Conservation (phyloP, 2,797 vertebrate species). For the Arctocebus calabarensis region DNA sequence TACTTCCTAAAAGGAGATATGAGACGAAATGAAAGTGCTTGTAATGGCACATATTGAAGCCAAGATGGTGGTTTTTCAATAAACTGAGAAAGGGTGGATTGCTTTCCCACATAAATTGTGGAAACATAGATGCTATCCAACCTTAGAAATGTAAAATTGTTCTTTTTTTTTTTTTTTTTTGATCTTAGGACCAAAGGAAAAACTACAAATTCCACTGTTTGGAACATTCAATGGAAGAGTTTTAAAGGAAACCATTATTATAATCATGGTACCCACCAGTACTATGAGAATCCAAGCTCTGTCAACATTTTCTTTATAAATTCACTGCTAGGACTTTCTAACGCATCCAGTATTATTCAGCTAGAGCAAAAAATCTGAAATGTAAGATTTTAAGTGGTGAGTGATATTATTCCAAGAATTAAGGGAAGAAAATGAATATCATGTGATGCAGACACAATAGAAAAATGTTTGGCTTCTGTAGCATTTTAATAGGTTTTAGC, state of each 20-base stretch:
- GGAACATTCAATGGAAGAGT: conserved; percentile 84
- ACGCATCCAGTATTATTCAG: conserved; percentile 69
- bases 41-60: conserved; percentile 70
- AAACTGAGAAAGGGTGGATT: conserved; percentile 79
- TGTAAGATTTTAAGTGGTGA: conserved; percentile 76
- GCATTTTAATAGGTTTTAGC: conserved; percentile 66
- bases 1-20: conserved; percentile 82
- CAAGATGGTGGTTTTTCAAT: conserved; percentile 84
- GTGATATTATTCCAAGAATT: conserved; percentile 73
- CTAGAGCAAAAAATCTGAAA: conserved; percentile 70
- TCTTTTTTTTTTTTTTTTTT: conserved; percentile 88
- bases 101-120: conserved; percentile 83
- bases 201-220: conserved; percentile 82
- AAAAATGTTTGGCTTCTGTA: conserved; percentile 71
- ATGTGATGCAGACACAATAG: conserved; percentile 69
- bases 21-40: conserved; percentile 70
- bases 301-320: conserved; percentile 84
- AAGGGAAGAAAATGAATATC: conserved; percentile 78
- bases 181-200: conserved; percentile 83
- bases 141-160: conserved; percentile 82
- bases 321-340: conserved; percentile 77
- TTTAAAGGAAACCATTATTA: conserved; percentile 83
- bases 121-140: conserved; percentile 84
- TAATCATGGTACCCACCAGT: conserved; percentile 72
- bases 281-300: conserved; percentile 79